Conservation (phyloP, 1,140 invertebrate species). For the Drosophila ogumai region DNA sequence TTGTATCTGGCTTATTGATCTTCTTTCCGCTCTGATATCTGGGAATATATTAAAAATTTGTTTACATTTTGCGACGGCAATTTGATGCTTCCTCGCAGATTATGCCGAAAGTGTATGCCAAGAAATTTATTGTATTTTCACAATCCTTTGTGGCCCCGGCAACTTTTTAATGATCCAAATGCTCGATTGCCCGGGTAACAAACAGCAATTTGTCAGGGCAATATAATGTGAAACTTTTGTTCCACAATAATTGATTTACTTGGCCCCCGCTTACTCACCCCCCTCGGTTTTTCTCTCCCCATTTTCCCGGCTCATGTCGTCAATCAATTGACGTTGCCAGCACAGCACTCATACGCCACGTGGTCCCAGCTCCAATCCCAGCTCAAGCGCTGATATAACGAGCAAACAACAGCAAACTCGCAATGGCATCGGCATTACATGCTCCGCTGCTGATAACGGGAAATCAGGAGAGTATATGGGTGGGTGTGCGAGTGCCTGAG, state of each 20-base stretch:
- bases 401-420: slow-evolving; percentile 52
- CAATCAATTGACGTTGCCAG: slow-evolving; percentile 74
- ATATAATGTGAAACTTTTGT: slow-evolving; percentile 54
- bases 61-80: slow-evolving; percentile 66
- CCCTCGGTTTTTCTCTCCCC: not conserved
- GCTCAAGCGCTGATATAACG: slow-evolving; percentile 52
- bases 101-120: slow-evolving; percentile 24
- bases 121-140: slow-evolving; percentile 71
- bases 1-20: slow-evolving; percentile 73
- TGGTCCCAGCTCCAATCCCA: slow-evolving; percentile 46
- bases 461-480: slow-evolving; percentile 6
- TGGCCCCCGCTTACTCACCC: not conserved
- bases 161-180: slow-evolving; percentile 76
- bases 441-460: slow-evolving; percentile 67
- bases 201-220: slow-evolving; percentile 67
- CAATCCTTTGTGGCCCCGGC: slow-evolving; percentile 55
- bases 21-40: slow-evolving; percentile 10
- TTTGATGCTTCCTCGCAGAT: slow-evolving; percentile 61
- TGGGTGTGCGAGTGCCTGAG: slow-evolving; percentile 18
- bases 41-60: slow-evolving; percentile 55
- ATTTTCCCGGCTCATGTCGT: slow-evolving; percentile 57
- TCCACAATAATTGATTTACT: slow-evolving; percentile 80
- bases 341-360: slow-evolving; percentile 75
- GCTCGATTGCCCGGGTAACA: slow-evolving; percentile 53
- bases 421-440: slow-evolving; percentile 51